Evolutionary conservation across 2,113 vertebrate species (phyloP).

Genomic region (Aptenodytes patagonicus): DNA sequence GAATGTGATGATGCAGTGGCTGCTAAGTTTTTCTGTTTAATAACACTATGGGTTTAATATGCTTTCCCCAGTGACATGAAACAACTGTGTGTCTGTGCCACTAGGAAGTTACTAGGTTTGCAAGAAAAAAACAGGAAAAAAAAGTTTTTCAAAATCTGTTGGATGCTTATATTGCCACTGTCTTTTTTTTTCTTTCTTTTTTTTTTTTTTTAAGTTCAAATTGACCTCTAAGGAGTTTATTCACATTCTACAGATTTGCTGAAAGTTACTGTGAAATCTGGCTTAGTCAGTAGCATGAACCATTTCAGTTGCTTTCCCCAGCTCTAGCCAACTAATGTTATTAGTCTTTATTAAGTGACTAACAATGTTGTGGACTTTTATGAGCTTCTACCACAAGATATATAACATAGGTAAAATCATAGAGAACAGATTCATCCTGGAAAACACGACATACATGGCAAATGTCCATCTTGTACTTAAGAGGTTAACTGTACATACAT

Average conservation of each 20-base stretch:
- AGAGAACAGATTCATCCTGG: background rate
- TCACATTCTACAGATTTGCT: background rate
- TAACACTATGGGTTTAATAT: background rate
- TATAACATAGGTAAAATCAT: background rate
- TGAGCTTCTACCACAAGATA: background rate
- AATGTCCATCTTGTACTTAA: background rate
- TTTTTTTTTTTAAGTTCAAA: background rate
- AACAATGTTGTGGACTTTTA: background rate
- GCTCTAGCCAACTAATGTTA: background rate
- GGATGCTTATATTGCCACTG: background rate
- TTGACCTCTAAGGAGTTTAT: background rate
- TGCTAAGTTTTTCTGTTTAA: background rate
- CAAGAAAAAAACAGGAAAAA: background rate
- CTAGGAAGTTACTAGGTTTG: background rate
- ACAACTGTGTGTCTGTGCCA: background rate
- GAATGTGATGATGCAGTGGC: background rate
- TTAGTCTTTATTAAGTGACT: background rate
- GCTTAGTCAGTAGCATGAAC: background rate
- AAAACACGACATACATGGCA: background rate
- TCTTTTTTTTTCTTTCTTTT: fast-evolving
- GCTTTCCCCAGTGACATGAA: background rate
- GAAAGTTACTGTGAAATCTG: background rate
- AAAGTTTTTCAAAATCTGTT: background rate
- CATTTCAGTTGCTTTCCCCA: background rate
- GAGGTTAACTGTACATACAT: background rate